Base-by-base conservation (phyloP, 1,140 invertebrate genomes). In the Drosophila fuyamai region DNA sequence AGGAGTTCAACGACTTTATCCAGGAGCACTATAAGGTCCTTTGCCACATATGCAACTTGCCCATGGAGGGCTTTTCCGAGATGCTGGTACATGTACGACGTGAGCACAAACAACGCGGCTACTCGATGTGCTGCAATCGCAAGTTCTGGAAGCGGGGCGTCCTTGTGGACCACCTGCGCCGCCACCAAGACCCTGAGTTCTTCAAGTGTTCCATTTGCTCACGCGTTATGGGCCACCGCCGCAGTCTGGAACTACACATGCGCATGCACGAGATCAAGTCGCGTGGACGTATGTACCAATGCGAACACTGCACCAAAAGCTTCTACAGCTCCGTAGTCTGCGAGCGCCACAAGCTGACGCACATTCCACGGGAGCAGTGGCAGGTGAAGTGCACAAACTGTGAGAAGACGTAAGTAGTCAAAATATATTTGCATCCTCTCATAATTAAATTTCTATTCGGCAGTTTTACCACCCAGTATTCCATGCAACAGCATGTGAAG, bases 351-450 rank as follows among this genome's bases (percentile, higher is more conserved):
- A 89, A 89, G 29, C 36, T 81, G 0, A 91, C 67, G 7, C 86
- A 90, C 65, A 79, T 90, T 68, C 88, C 86, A 23, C 72, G 86
- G 48, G 88, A 91, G 3, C 88, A 88, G 44, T 90, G 88, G 68
- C 54, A 70, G 10, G 50, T 78, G 7, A 16, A 41, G 16, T 90
- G 88, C 59, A 60, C 76, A 12, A 57, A 43, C 18, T 90, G 86
- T 62, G 75, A 55, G 1, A 90, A 90, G 43, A 81, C 65, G 84
- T 89, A 23, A 78, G 84, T 51, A 7, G 0, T 4, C 10, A 2
- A 10, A 5, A 5, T 0, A 14, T n/a, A 7, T 8, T 5, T 0
- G 5, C 0, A n/a, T 51, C 5, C 1, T 10, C 10, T 36, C 0
- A n/a, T 8, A 4, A 6, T 46, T 44, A 27, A 9, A 5, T 4